Percentiles rank a stretch among this genome's conserved stretches.
phyloP scores from a whole-genome alignment of 2,113 vertebrate species.

The Thamnophis sirtalis region DNA sequence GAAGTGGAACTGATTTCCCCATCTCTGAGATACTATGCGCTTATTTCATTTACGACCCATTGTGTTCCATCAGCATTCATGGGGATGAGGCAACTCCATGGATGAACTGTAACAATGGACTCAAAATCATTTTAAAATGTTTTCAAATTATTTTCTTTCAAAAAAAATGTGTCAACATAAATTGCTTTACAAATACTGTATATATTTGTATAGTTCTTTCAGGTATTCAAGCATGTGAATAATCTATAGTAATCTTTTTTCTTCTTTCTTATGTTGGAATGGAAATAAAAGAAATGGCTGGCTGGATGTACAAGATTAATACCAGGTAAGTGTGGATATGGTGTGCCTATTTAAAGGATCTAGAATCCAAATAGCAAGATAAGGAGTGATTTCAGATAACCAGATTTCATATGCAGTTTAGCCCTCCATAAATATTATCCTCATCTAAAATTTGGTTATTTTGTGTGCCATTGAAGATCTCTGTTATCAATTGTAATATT shows the following conservation, averaged over 20 bases:
- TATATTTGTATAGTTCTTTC: neutral
- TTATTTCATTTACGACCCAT: neutral
- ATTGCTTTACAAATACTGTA: neutral
- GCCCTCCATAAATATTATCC: neutral
- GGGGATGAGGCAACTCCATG: neutral
- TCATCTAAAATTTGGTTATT: neutral
- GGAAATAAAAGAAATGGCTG: neutral
- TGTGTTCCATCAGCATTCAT: neutral
- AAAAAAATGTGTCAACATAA: neutral
- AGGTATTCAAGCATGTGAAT: neutral
- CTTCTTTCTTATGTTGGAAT: neutral
- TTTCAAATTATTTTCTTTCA: neutral
- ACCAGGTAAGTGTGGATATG: too few species aligned
- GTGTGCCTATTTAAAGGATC: neutral
- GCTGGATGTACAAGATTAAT: neutral
- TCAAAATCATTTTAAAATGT: neutral
- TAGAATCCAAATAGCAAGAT: neutral
- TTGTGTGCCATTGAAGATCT: neutral
- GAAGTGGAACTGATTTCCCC: neutral
- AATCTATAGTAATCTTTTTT: neutral
- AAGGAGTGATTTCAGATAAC: neutral
- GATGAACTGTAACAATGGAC: neutral
- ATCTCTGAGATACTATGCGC: neutral
- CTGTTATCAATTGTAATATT: too few species aligned
- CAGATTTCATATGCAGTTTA: neutral